Base-by-base conservation (phyloP, 2,113 vertebrate species). In the Climacteris rufus region DNA sequence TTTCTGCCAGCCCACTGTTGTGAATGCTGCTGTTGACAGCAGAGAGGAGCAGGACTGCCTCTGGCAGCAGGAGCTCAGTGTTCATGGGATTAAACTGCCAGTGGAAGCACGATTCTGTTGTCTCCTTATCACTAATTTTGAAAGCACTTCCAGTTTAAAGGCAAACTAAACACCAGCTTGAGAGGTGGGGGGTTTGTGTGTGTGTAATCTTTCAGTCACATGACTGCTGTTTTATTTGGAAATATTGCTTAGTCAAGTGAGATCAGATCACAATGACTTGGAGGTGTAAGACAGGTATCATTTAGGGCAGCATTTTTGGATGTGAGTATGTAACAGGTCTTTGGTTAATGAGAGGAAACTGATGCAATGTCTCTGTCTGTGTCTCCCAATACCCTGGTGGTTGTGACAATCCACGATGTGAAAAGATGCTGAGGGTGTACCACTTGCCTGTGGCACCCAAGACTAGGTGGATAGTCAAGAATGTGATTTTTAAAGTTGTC, bases 31-130 rank as follows among this genome's bases (percentile, higher is more conserved):
- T 75, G 37, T 47, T 93, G 57, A 30, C 30, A 6, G 64, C 56
- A 39, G 49, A 39, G 57, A 83, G 72, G 68, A 72, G 44, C 63
- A 52, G 54, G 60, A 25, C 59, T 80, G 78, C 23, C 31, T 44
- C 21, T 88, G n/a, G 56, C 69, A 70, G 40, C 54, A 64, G 81
- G 37, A 89, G 37, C 28, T 87, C 18, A 2, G 54, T 45, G 21
- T 35, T 86, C 33, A 83, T 37, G 45, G 69, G 64, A 7, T 65
- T 87, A 37, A 80, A n/a, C 40, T 61, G n/a, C 49, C 56, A 10
- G 11, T 35, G 64, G 37, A 83, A 74, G 15, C 28, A 15, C 1
- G 0, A 22, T 24, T 83, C 37, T 0, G 0, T 72, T 87, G 52
- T 50, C 13, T 59, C 24, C 33, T 71, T 54, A 45, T 23, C 66